Evolutionary conservation across 1,140 invertebrate species (phyloP), one percentile per base, ranked within the genome.

Genomic region (Vanessa atalanta): DNA sequence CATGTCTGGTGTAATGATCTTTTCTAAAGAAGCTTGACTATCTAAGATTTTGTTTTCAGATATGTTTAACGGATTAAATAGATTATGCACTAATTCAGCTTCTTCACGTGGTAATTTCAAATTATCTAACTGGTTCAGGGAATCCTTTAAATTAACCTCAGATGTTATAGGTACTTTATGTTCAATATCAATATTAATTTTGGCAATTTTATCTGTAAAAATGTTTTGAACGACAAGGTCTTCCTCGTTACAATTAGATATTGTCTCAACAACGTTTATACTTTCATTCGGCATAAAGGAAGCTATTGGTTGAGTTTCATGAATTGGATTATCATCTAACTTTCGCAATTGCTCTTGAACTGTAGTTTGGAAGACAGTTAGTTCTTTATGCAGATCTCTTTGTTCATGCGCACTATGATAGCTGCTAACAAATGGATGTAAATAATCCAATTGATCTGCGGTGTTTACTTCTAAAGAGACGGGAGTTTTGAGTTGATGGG

Each of bases 261-360:
- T 61, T 68, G 85, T 72, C 86, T 93, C 90, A 64, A 78, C 85
- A 47, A 93, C 69, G 73, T 85, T 88, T 73, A 93, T 69, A 72
- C 85, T 84, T 84, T 91, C 86, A 37, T 86, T 87, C 50, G 82
- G 79, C 23, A 76, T 79, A 78, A 86, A 88, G 50, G 70, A 75
- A 26, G 81, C 61, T 51, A 61, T 73, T 53, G 84, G 88, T 55
- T 77, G 81, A 70, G 68, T 79, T 14, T 79, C 70, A 20, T 55
- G 50, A 16, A 72, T 63, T 68, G 83, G 53, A 51, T 67, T 77
- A 69, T 79, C 75, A 31, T 86, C 68, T 43, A 92, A 75, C 60
- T 82, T 76, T 73, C 80, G 60, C 51, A 86, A 53, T 70, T 88
- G 84, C 75, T 92, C 89, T 71, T 88, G 73, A 43, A 85, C 77